Conservation (phyloP, 2,113 vertebrate genomes). For the Hipposideros armiger region DNA sequence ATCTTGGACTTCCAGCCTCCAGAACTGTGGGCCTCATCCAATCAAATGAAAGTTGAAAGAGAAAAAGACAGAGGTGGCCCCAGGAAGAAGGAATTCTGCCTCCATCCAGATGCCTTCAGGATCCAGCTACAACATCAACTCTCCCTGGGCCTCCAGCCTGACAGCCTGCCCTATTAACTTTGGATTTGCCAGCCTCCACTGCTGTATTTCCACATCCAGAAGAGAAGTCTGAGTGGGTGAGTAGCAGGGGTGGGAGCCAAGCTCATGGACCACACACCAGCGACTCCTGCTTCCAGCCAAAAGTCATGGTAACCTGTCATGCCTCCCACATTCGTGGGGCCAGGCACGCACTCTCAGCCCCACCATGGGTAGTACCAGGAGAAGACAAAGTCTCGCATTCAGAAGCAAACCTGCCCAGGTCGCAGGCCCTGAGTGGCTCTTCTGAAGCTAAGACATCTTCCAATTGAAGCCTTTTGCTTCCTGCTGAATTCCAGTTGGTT, state of each 20-base stretch:
- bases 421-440: rapidly evolving
- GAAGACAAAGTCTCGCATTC: neutral
- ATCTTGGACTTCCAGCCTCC: too few species aligned
- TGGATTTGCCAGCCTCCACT: too few species aligned
- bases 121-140: too few species aligned
- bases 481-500: neutral
- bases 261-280: neutral
- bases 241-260: neutral
- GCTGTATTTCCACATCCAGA: neutral
- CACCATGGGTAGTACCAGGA: neutral
- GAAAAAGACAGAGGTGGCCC: too few species aligned
- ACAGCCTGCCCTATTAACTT: too few species aligned
- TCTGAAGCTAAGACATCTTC: neutral
- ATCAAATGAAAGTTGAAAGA: too few species aligned
- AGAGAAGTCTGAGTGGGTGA: neutral
- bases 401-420: neutral
- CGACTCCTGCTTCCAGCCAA: neutral
- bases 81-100: too few species aligned
- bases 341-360: rapidly evolving
- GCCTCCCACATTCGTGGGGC: neutral
- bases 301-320: neutral
- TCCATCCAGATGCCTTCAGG: too few species aligned
- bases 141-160: too few species aligned
- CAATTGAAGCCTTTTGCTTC: neutral
- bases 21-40: too few species aligned